A percentile compares a stretch with the other conserved stretches of the same genome.
Evolutionary conservation across 1,140 invertebrate genomes (phyloP).

Genomic region (Zaprionus inermis): DNA sequence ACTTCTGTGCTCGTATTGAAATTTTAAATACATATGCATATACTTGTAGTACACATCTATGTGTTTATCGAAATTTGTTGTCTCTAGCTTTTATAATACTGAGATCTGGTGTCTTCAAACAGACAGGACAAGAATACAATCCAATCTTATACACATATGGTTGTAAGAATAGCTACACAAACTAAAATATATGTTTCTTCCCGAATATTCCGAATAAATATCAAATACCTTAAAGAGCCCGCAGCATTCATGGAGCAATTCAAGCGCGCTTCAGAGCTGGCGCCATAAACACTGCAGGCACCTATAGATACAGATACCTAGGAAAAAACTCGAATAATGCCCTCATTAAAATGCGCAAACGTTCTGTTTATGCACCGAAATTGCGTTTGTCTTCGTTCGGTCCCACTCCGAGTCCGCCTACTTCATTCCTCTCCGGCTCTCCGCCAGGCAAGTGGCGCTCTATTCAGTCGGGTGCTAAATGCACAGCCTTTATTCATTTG

Average conservation of each 20-base stretch:
- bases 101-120: too few species aligned
- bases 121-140: too few species aligned
- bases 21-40: too few species aligned
- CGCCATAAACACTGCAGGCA: constrained; percentile 15
- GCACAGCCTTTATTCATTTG: constrained; percentile 64
- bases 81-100: too few species aligned
- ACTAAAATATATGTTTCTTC: background rate
- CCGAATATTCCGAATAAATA: background rate
- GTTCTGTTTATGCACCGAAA: constrained; percentile 74
- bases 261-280: background rate
- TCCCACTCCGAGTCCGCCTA: constrained; percentile 10
- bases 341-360: constrained; percentile 77
- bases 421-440: background rate
- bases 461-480: constrained; percentile 56
- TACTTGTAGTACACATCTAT: too few species aligned
- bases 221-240: background rate
- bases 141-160: too few species aligned
- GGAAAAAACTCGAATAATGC: constrained; percentile 20
- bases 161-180: too few species aligned
- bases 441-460: constrained; percentile 26
- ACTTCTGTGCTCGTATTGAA: too few species aligned
- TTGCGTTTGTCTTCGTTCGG: constrained; percentile 34
- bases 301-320: constrained; percentile 15
- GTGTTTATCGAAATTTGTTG: too few species aligned
- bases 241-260: background rate